These are phyloP conservation scores for Aphelinus atriplicis DNA, from an alignment of 1,140 invertebrate species.

Conservation along the genomic window DNA sequence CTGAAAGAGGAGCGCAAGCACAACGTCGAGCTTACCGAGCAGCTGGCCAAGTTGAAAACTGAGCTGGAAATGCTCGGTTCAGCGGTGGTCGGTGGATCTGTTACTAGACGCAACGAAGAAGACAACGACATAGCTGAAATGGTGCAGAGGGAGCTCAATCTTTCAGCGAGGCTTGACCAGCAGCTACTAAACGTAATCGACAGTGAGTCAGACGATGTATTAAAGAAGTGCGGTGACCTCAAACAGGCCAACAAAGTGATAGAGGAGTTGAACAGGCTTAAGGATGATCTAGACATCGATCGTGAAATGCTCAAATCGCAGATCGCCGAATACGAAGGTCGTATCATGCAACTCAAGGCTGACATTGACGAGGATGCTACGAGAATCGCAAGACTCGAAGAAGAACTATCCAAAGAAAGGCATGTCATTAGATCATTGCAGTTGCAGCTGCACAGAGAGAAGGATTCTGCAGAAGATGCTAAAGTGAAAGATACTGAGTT, in stretches of 20 bases:
- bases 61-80: constrained; percentile 32
- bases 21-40: constrained; percentile 56
- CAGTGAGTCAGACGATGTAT: constrained; percentile 55
- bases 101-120: constrained; percentile 42
- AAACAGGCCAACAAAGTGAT: constrained; percentile 59
- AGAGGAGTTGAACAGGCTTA: constrained; percentile 60
- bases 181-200: constrained; percentile 69
- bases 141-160: constrained; percentile 70
- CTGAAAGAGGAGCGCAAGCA: constrained; percentile 58
- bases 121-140: constrained; percentile 69
- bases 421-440: constrained; percentile 50
- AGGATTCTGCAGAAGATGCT: constrained; percentile 44
- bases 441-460: constrained; percentile 52
- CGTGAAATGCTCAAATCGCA: constrained; percentile 57
- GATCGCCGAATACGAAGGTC: constrained; percentile 56
- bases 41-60: constrained; percentile 25
- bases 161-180: constrained; percentile 70
- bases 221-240: constrained; percentile 46
- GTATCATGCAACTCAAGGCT: constrained; percentile 56
- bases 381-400: constrained; percentile 49
- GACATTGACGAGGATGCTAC: constrained; percentile 54
- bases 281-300: constrained; percentile 60
- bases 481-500: constrained; percentile 58
- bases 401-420: constrained; percentile 56
- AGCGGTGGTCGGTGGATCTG: neutral